Conservation (phyloP, 2,113 vertebrate genomes). For the Uropsilus gracilis region DNA sequence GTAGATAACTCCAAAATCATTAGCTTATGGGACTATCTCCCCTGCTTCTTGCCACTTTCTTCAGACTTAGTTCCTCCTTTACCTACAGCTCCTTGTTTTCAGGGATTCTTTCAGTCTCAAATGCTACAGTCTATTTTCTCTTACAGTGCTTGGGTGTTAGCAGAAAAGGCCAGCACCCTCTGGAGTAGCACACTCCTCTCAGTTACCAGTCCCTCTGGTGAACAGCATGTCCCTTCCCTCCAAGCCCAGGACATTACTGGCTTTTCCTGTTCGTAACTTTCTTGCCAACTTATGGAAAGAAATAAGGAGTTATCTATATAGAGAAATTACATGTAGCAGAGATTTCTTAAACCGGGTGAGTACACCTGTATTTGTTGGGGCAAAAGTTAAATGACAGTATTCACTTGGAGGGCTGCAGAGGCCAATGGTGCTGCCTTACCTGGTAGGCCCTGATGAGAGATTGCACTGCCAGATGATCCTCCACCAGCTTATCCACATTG, state of each 20-base stretch:
- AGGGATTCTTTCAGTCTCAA: background rate
- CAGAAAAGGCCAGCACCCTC: background rate
- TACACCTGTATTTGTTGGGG: background rate
- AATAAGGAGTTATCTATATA: background rate
- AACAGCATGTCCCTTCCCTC: no score
- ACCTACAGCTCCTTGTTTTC: background rate
- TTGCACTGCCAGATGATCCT: constrained; percentile 95
- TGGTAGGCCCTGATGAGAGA: constrained; percentile 97
- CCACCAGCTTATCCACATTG: constrained; percentile 93
- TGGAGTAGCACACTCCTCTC: fast-evolving
- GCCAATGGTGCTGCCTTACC: constrained; percentile 83
- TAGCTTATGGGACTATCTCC: fast-evolving
- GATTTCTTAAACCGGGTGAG: background rate
- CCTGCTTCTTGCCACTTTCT: background rate
- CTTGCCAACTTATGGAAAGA: background rate
- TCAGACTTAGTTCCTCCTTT: background rate
- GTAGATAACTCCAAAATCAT: background rate
- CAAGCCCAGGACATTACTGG: background rate
- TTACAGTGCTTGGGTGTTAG: background rate
- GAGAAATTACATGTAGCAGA: background rate
- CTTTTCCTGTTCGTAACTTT: background rate
- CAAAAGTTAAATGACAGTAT: no score
- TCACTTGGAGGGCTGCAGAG: no score
- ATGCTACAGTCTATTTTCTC: background rate
- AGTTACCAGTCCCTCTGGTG: fast-evolving